Evolutionary conservation across 2,888 invertebrate genomes (phyloP), one percentile per base, ranked within the genome.

Genomic region (Leucozona laternaria): DNA sequence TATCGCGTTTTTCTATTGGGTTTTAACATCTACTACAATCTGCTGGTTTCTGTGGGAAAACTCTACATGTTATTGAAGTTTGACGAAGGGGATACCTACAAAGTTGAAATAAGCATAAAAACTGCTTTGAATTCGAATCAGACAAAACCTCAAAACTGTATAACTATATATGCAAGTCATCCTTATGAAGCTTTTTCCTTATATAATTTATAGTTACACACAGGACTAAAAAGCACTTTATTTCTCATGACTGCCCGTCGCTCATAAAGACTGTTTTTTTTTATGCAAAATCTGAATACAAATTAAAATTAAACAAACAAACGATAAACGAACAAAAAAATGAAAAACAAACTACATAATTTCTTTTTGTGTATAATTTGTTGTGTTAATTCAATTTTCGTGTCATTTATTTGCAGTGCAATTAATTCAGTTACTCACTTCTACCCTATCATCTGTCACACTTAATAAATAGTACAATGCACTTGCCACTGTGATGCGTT

Each of bases 351-450:
- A 1, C 0, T 31, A 31, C 31, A 25, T 53, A 53, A 53, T 53
- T 53, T 53, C 8, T 28, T 53, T 53, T 53, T 50, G 2, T 50
- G 6, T 50, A 50, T 53, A 53, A 55, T 58, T 34, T 50, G 66
- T 72, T 73, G 66, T 73, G 68, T 83, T 78, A 53, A 79, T 79
- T 79, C 45, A 83, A 83, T 79, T 79, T 78, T 68, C 73, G 60
- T 66, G 43, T 66, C 72, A 83, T 78, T 83, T 45, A 68, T 55
- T 79, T 73, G 60, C 78, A 77, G 55, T 43, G 58, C 60, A 37
- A 68, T 53, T 62, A 50, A 53, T 75, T 60, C 25, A 68, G 0
- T 62, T 73, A 34, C 53, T 34, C 50, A 17, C 20, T 43, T 17
- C 11, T 28, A 13, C 20, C 20, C 22, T 31, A 17, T 60, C 40